Percentiles rank a stretch among this genome's conserved stretches.
Evolutionary conservation across 2,113 vertebrate genomes (phyloP).

Genomic region (Oncorhynchus keta): DNA sequence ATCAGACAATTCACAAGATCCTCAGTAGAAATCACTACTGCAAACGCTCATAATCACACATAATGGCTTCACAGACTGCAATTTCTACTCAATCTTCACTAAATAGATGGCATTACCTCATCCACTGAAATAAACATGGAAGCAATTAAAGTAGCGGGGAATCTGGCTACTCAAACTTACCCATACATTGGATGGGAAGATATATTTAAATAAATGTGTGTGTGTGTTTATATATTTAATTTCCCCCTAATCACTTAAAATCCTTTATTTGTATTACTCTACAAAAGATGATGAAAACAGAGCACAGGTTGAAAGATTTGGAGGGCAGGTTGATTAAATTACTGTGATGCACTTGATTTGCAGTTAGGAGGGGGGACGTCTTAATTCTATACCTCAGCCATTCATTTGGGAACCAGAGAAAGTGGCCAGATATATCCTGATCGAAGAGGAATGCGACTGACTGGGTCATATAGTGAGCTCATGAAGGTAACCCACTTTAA

Average conservation of each 20-base stretch:
- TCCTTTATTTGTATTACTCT: conserved; percentile 34
- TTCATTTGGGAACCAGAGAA: conserved; percentile 45
- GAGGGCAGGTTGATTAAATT: conserved; percentile 47
- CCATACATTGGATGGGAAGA: conserved; percentile 46
- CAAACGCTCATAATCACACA: conserved; percentile 60
- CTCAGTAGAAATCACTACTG: conserved; percentile 35
- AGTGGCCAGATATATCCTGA: conserved; percentile 28
- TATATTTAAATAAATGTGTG: conserved; percentile 49
- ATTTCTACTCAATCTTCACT: conserved; percentile 47
- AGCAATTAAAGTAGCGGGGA: conserved; percentile 64
- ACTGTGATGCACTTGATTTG: conserved; percentile 45
- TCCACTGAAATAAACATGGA: conserved; percentile 68
- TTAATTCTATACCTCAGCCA: conserved; percentile 18
- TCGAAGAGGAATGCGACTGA: conserved; percentile 14
- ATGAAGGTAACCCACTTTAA: not conserved
- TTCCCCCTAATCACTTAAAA: conserved; percentile 44
- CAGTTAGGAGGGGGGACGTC: conserved; percentile 34
- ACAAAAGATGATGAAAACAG: conserved; percentile 26
- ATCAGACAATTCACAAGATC: conserved; percentile 56
- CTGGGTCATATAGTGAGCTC: not conserved
- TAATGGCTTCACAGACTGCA: conserved; percentile 63
- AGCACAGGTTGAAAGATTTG: conserved; percentile 51
- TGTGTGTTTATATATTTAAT: conserved; percentile 24
- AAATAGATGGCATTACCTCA: conserved; percentile 73
- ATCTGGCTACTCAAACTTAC: conserved; percentile 60